phyloP scores from a whole-genome alignment of 2,797 vertebrate species.

The Poliocrania exsul region DNA sequence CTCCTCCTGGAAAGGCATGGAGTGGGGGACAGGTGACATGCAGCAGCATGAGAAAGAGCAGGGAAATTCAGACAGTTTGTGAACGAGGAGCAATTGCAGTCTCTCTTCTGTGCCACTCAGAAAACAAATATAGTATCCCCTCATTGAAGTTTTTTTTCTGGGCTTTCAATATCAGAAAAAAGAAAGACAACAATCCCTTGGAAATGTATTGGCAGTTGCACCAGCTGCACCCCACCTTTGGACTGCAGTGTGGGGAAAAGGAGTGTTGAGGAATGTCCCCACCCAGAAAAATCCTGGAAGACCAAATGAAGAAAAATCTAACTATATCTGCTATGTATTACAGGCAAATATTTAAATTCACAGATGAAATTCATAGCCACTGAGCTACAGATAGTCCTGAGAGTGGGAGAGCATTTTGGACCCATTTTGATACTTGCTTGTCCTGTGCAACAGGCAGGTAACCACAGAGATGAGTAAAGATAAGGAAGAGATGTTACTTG shows the following conservation, averaged over 20 bases:
- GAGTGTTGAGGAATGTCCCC: rapidly evolving
- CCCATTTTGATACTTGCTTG: background rate
- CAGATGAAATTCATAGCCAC: background rate
- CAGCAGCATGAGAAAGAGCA: rapidly evolving
- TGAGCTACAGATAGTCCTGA: background rate
- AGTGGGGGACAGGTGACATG: background rate
- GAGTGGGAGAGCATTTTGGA: background rate
- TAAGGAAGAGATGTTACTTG: background rate
- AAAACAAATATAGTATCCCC: background rate
- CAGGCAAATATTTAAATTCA: background rate
- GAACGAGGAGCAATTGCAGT: background rate
- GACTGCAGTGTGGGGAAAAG: background rate
- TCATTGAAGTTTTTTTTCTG: background rate
- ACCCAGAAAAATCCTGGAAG: background rate
- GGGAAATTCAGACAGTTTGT: rapidly evolving
- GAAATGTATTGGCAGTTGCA: rapidly evolving
- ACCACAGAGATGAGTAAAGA: background rate
- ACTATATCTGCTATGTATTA: background rate
- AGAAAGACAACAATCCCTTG: background rate
- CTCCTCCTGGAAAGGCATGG: background rate
- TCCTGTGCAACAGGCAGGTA: background rate
- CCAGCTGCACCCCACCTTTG: background rate
- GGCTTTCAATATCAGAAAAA: background rate
- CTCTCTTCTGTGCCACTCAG: background rate
- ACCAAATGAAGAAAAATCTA: background rate